Conservation (phyloP, 2,888 invertebrate species). For the Agrilus cyanescens region DNA sequence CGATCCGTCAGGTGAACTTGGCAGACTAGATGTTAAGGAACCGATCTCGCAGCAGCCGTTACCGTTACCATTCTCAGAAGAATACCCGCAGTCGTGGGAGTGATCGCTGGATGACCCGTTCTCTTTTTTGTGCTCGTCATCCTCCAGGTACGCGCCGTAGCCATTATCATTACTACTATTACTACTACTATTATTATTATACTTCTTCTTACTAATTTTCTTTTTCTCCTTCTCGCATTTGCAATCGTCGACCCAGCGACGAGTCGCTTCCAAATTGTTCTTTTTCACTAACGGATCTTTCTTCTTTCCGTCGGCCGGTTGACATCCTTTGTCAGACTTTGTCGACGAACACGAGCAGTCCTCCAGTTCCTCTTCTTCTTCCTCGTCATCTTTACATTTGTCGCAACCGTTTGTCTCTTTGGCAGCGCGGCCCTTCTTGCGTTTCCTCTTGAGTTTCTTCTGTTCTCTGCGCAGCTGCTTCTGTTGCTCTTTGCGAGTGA, state of each 20-base stretch:
- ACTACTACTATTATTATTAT: slow-evolving; percentile 24
- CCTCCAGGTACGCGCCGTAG: slow-evolving; percentile 10
- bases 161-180: slow-evolving; percentile 19
- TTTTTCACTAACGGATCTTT: not conserved
- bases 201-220: slow-evolving; percentile 16
- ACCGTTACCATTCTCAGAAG: slow-evolving; percentile 65
- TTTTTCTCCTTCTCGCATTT: slow-evolving; percentile 20
- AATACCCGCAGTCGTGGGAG: slow-evolving; percentile 79
- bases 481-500: slow-evolving; percentile 74
- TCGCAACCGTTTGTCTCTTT: slow-evolving; percentile 25
- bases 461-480: slow-evolving; percentile 78
- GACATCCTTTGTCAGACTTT: slow-evolving; percentile 20
- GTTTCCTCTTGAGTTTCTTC: slow-evolving; percentile 66
- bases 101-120: slow-evolving; percentile 54
- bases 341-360: slow-evolving; percentile 16
- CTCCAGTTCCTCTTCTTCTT: slow-evolving; percentile 23
- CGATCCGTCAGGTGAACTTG: slow-evolving; percentile 81
- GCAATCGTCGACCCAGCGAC: slow-evolving; percentile 26
- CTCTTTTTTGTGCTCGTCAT: slow-evolving; percentile 32
- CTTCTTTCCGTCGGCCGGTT: slow-evolving; percentile 21
- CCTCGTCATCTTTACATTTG: slow-evolving; percentile 25
- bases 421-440: slow-evolving; percentile 56
- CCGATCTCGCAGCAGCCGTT: slow-evolving; percentile 52
- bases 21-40: slow-evolving; percentile 61
- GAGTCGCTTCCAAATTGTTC: slow-evolving; percentile 1